Evolutionary conservation across 2,888 invertebrate genomes (phyloP), one percentile per base, ranked within the genome.

Genomic region (Caenorhabditis sulstoni): DNA sequence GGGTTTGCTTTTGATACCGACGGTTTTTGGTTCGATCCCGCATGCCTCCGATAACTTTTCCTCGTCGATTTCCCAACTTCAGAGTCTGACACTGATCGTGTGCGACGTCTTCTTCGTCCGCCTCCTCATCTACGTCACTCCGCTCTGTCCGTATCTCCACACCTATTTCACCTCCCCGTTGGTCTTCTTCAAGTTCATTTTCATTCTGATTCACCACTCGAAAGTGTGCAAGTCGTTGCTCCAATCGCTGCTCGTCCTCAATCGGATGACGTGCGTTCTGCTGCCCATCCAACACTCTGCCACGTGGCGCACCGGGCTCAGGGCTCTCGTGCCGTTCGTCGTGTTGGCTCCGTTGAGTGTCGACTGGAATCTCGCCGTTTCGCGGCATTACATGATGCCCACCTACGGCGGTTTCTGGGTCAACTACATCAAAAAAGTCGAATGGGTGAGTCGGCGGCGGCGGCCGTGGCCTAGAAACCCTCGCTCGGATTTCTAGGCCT

Each of bases 351-450:
- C 65, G n/a, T 23, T 65, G 9, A 29, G 53, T 7, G 44, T 55
- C 35, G 65, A 65, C 37, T 65, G 65, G 65, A 65, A 65, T 29
- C 22, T 55, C 0, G 45, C 45, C 8, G 55, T 65, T 11, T 65
- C 65, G 0, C 11, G 65, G 16, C 53, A 53, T 45, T 65, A 65
- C n/a, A 65, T 65, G 65, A 23, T 20, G 14, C 55, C 55, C n/a
- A 55, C 55, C 12, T 65, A 44, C 16, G 65, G 65, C 16, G 65
- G 65, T 11, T 55, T 65, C 22, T 65, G 44, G 12, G 45, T 55
- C 55, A 44, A 65, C 3, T 65, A 65, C 55, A 65, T 65, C n/a
- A 65, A 65, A 16, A 65, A 65, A 29, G 65, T 65, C 8, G 1
- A 29, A 7, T 65, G 65, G 65, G 65, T 65, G 14, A 45, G 45